phyloP scores from a whole-genome alignment of 1,140 invertebrate species.

The Mylabris phalerata region DNA sequence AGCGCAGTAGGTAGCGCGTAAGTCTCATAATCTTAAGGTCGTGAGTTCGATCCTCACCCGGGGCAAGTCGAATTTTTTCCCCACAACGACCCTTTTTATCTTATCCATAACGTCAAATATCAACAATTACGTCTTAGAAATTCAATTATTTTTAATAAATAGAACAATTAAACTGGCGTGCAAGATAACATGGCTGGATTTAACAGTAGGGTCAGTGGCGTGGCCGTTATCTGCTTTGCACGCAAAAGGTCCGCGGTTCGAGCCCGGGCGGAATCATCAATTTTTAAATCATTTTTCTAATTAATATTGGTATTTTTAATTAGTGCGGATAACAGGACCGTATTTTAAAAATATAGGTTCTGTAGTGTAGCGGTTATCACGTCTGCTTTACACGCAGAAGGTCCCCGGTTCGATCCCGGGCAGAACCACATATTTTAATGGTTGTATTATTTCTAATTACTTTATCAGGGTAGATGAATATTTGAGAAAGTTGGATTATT shows the following conservation, averaged over 20 bases:
- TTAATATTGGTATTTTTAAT: too few species aligned
- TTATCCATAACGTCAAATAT: too few species aligned
- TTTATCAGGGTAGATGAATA: too few species aligned
- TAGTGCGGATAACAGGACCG: too few species aligned
- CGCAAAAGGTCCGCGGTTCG: constrained; percentile 78
- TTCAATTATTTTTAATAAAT: too few species aligned
- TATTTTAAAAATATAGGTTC: constrained; percentile 34
- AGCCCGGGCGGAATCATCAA: constrained; percentile 67
- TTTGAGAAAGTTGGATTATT: too few species aligned
- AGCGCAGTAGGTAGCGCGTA: constrained; percentile 92
- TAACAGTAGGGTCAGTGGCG: constrained; percentile 45
- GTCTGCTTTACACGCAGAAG: constrained; percentile 71
- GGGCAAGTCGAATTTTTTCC: constrained; percentile 50
- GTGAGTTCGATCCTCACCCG: constrained; percentile 93
- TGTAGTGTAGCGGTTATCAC: constrained; percentile 60
- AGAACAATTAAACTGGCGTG: too few species aligned
- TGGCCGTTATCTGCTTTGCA: constrained; percentile 69
- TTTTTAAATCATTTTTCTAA: constrained; percentile 5
- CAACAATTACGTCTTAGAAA: too few species aligned
- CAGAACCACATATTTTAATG: constrained; percentile 51
- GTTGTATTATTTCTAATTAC: too few species aligned
- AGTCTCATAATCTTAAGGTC: constrained; percentile 97
- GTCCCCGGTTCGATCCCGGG: constrained; percentile 72
- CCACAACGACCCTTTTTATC: too few species aligned
- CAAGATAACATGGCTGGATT: too few species aligned